These are phyloP conservation scores for Orthosia gracilis DNA, from an alignment of 2,888 invertebrate species.

Conservation along the genomic window DNA sequence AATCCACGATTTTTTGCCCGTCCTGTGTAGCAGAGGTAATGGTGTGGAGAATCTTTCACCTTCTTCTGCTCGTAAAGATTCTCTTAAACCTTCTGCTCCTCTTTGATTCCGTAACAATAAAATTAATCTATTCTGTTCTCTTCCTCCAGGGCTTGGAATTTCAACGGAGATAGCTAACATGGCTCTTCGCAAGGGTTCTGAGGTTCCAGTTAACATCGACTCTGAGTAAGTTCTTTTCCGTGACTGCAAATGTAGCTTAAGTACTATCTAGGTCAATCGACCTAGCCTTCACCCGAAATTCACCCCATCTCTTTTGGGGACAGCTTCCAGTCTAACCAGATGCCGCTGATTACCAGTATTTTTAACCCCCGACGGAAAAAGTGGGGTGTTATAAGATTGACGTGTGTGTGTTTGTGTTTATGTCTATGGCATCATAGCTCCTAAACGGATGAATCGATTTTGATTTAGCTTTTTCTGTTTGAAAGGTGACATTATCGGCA, in stretches of 20 bases:
- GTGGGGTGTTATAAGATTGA: no score
- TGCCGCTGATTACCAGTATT: background rate
- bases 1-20: no score
- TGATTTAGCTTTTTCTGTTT: no score
- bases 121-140: background rate
- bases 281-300: background rate
- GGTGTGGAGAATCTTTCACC: no score
- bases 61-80: background rate
- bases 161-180: slow-evolving; percentile 85
- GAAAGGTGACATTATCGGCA: no score
- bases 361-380: no score
- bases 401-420: no score
- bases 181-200: slow-evolving; percentile 80
- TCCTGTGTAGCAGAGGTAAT: no score
- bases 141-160: slow-evolving; percentile 77
- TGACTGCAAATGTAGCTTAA: background rate
- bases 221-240: slow-evolving; percentile 73
- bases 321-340: background rate
- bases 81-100: no score
- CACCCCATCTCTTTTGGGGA: background rate
- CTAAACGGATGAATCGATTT: no score
- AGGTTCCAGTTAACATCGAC: slow-evolving; percentile 75
- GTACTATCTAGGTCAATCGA: background rate
- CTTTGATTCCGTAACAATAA: no score
- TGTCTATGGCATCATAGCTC: no score